Evolutionary conservation across 2,888 invertebrate genomes (phyloP).

Genomic region (Hecatera dysodea): DNA sequence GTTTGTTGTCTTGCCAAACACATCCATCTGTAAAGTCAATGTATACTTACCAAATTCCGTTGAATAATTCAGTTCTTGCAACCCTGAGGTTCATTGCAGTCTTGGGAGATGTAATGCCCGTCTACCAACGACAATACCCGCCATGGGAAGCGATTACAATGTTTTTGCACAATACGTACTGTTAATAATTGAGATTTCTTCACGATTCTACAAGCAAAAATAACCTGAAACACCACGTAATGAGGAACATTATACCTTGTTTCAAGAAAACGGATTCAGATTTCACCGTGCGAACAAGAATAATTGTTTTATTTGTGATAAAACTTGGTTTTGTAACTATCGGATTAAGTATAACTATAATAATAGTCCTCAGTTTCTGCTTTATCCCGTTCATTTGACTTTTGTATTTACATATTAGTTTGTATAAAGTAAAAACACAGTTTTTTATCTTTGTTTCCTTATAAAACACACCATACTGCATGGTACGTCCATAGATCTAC

Average conservation of each 20-base stretch:
- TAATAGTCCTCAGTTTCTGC: conserved; percentile 14
- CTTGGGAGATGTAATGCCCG: conserved; percentile 58
- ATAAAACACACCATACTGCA: neutral
- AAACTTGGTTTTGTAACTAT: conserved; percentile 51
- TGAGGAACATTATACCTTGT: conserved; percentile 31
- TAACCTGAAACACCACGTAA: conserved; percentile 39
- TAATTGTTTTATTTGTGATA: conserved; percentile 57
- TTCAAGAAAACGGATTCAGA: conserved; percentile 45
- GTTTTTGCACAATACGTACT: conserved; percentile 68
- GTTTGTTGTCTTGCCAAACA: neutral
- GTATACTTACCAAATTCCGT: neutral
- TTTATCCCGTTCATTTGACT: conserved; percentile 40
- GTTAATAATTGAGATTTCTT: conserved; percentile 63
- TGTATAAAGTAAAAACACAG: conserved; percentile 34
- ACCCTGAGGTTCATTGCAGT: conserved; percentile 49
- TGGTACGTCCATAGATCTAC: neutral
- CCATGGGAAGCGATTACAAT: conserved; percentile 68
- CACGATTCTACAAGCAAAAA: conserved; percentile 45
- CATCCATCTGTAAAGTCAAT: conserved; percentile 1
- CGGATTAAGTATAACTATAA: conserved; percentile 22
- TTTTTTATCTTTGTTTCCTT: neutral
- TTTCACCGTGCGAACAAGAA: conserved; percentile 65
- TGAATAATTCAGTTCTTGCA: conserved; percentile 7
- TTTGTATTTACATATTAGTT: neutral
- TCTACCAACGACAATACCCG: conserved; percentile 61